Evolutionary conservation across 2,888 invertebrate species (phyloP).

Genomic region (Dysmachus trigonus): DNA sequence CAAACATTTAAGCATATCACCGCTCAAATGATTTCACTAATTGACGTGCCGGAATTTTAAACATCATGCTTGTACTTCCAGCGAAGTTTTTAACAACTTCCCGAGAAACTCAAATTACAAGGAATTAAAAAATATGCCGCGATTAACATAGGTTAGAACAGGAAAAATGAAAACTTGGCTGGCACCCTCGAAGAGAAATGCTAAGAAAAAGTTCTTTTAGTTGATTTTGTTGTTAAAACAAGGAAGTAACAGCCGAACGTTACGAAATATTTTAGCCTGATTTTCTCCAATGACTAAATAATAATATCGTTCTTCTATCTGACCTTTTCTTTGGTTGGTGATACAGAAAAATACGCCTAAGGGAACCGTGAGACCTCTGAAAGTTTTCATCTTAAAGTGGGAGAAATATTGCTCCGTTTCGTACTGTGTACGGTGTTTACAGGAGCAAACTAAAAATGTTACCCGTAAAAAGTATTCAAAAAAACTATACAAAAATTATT

Average conservation of each 20-base stretch:
- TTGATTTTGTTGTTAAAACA: neutral
- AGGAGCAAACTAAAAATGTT: neutral
- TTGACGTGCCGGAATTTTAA: neutral
- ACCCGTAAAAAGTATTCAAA: neutral
- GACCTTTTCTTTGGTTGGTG: neutral
- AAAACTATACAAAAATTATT: neutral
- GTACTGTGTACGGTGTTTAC: neutral
- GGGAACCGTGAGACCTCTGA: neutral
- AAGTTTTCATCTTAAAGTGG: neutral
- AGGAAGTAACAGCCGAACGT: neutral
- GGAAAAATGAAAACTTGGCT: neutral
- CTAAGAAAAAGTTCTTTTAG: neutral
- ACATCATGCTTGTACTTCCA: neutral
- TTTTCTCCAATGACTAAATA: neutral
- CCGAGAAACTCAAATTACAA: neutral
- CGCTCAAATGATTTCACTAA: neutral
- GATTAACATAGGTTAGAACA: neutral
- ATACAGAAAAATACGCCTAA: neutral
- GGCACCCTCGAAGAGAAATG: neutral
- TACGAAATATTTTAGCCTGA: neutral
- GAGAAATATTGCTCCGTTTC: neutral
- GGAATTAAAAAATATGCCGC: neutral
- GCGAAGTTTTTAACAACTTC: neutral
- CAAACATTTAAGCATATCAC: conserved; percentile 1
- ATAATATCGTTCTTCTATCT: neutral